phyloP scores from a whole-genome alignment of 2,797 vertebrate species.

The Malacoraja senta region DNA sequence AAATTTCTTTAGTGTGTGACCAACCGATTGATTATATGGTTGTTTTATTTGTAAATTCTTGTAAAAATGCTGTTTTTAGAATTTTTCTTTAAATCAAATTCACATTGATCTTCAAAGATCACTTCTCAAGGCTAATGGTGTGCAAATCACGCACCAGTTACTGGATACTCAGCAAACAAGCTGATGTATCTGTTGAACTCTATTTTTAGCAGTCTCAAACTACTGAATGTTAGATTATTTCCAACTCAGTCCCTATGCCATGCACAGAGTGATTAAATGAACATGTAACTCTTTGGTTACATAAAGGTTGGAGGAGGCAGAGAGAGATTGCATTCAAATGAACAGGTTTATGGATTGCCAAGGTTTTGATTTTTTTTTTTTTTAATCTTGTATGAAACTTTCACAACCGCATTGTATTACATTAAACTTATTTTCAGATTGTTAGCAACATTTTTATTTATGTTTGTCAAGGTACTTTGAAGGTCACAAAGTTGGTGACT shows the following conservation, averaged over 20 bases:
- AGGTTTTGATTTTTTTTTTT: neutral
- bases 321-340: neutral
- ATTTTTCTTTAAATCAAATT: neutral
- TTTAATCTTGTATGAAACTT: too few species aligned
- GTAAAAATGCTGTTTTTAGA: neutral
- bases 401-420: neutral
- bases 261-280: neutral
- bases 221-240: neutral
- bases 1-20: neutral
- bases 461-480: neutral
- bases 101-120: conserved; percentile 1
- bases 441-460: too few species aligned
- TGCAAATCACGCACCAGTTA: neutral
- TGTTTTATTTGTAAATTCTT: neutral
- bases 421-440: neutral
- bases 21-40: neutral
- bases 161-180: neutral
- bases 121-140: neutral
- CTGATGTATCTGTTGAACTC: conserved; percentile 6
- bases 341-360: neutral
- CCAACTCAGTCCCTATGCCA: neutral
- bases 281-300: neutral
- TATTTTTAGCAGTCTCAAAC: conserved; percentile 16
- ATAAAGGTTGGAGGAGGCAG: neutral
- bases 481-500: neutral